Evolutionary conservation across 2,797 vertebrate genomes (phyloP), one percentile per base, ranked within the genome.

Genomic region (Ceryle rudis): DNA sequence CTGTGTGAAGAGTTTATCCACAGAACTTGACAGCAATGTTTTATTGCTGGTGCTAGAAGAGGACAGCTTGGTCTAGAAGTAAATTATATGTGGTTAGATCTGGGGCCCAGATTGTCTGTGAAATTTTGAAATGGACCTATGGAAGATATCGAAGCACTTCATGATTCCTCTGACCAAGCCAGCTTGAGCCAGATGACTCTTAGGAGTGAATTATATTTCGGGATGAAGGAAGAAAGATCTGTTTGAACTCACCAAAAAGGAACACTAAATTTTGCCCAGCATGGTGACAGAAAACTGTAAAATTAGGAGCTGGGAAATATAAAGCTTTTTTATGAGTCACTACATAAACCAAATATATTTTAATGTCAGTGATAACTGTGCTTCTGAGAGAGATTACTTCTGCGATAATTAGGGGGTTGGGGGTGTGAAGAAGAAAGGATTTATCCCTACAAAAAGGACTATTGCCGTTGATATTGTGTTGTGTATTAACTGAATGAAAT

Each of bases 1-100:
- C 66, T n/a, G 3, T 2, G 5, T 25, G 5, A 37, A 46, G 70
- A 33, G 33, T 55, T 87, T 46, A 1, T 69, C 69, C 61, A 26
- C 35, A 19, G 9, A 54, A 57, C 35, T 13, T n/a, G 21, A 23
- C 11, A 35, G 1, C 26, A 62, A 11, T 0, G 0, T 46, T 81
- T 65, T 82, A 14, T 0, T 4, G 46, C 29, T 61, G 61, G 7
- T 67, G 23, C 41, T 86, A 23, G 61, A 64, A 75, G 39, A 46
- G 37, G 46, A 20, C 8, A 29, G 14, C 44, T 62, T 89, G 5
- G 37, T 65, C 16, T 44, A 11, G 88, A 78, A 69, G 42, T 21
- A 25, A 21, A 42, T 79, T 46, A 14, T 8, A 10, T 51, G 21
- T 29, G 28, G 65, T 31, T 33, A 69, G 41, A 69, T 83, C 39